Percentiles rank a stretch among this genome's conserved stretches.
Conservation (phyloP, 2,113 vertebrate genomes). For the Nibea albiflora region DNA sequence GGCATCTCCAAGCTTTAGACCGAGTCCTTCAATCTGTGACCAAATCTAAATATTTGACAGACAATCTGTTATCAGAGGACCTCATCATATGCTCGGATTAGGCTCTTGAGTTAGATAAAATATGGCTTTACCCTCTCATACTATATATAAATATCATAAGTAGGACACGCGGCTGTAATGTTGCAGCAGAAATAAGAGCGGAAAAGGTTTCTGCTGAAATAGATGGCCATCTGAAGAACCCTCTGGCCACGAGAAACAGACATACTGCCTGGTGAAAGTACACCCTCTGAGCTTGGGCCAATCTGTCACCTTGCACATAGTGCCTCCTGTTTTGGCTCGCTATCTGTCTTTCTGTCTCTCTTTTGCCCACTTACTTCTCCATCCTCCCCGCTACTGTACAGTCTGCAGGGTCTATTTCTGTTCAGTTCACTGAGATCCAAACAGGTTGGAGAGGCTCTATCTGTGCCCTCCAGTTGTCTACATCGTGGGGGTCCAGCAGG, state of each 20-base stretch:
- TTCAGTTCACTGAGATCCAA: constrained; percentile 50
- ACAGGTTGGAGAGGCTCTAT: constrained; percentile 47
- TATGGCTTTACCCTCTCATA: constrained; percentile 11
- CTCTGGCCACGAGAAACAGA: constrained; percentile 49
- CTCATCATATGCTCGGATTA: background rate
- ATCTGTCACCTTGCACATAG: constrained; percentile 59
- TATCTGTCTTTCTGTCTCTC: constrained; percentile 32
- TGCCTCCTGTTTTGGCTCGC: constrained; percentile 38
- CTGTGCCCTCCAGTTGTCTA: constrained; percentile 37
- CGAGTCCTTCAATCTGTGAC: background rate
- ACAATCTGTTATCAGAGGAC: background rate
- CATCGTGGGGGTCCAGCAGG: constrained; percentile 28
- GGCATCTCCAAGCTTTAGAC: background rate
- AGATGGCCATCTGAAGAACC: constrained; percentile 62
- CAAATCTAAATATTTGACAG: constrained; percentile 12
- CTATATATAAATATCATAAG: constrained; percentile 25
- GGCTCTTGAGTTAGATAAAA: constrained; percentile 6
- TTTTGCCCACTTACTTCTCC: constrained; percentile 4
- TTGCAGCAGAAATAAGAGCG: constrained; percentile 18
- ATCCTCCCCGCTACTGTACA: constrained; percentile 21
- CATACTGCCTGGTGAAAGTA: constrained; percentile 51
- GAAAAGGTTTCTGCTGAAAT: constrained; percentile 25
- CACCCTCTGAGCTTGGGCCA: constrained; percentile 45
- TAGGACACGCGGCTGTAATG: constrained; percentile 21
- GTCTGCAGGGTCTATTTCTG: constrained; percentile 52